phyloP scores from a whole-genome alignment of 2,797 vertebrate species.

The Champsocephalus esox region DNA sequence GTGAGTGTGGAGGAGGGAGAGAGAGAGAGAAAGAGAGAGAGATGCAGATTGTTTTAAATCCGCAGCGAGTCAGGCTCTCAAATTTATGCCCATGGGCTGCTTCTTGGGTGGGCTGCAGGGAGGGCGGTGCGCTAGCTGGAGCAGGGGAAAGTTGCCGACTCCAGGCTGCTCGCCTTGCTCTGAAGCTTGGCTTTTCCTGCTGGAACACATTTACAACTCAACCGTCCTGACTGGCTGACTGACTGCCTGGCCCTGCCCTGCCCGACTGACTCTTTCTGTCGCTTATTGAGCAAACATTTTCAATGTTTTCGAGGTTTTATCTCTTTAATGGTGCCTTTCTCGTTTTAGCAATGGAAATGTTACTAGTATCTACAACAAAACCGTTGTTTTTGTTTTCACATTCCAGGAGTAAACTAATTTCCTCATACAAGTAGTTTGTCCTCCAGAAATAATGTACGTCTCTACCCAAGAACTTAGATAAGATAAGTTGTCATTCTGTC shows the following conservation, averaged over 20 bases:
- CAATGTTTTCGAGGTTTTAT: constrained; percentile 21
- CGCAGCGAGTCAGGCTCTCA: constrained; percentile 88
- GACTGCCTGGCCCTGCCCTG: constrained; percentile 57
- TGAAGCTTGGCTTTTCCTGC: constrained; percentile 82
- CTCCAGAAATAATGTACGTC: constrained; percentile 39
- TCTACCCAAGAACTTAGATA: constrained; percentile 67
- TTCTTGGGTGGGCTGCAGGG: constrained; percentile 95
- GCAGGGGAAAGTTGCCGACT: constrained; percentile 84
- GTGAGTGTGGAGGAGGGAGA: constrained; percentile 62
- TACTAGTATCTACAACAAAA: background rate
- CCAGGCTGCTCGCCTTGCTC: constrained; percentile 82
- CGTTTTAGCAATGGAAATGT: background rate
- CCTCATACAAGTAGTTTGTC: constrained; percentile 18
- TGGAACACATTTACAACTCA: constrained; percentile 85
- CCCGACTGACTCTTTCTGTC: constrained; percentile 44
- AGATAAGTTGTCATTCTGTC: constrained; percentile 79
- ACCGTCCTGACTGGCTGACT: constrained; percentile 73
- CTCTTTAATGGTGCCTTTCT: constrained; percentile 19
- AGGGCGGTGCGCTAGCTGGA: constrained; percentile 78
- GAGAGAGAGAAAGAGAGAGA: constrained; percentile 68
- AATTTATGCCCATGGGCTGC: constrained; percentile 94
- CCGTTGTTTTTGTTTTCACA: background rate
- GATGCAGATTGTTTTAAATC: constrained; percentile 89
- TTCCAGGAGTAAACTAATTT: constrained; percentile 26
- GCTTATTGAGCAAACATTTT: constrained; percentile 50